Evolutionary conservation across 2,113 vertebrate genomes (phyloP), one percentile per base, ranked within the genome.

Genomic region (Ia io): DNA sequence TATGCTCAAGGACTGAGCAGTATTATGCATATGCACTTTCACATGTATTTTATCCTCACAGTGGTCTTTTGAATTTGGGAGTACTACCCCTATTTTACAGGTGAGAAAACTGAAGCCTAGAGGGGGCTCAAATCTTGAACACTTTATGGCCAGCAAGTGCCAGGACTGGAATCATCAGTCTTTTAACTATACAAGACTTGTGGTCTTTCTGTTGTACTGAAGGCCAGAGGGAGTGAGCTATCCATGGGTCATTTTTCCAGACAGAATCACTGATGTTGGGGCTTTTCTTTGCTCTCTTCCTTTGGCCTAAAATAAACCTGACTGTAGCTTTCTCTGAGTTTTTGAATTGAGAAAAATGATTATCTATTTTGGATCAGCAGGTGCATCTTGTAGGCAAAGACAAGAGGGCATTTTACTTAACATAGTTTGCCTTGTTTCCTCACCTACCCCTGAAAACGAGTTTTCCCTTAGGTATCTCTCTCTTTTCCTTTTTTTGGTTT

Each of bases 291-390:
- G 32, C 13, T 84, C 4, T 95, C 40, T 95, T 70, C 44, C 18
- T 77, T 56, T 92, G 71, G 53, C 73, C 25, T 93, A 70, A 84
- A 76, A 90, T 59, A 73, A 44, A 61, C 22, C 44, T 42, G 49
- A 78, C 25, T 51, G 13, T 13, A 76, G 37, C 56, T 65, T 32
- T 91, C 42, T 65, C 10, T 83, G 17, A 86, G 56, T 69, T 78
- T 96, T 89, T 93, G 44, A 89, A 84, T 13, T 53, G 82, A 69
- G 70, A 78, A 51, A 91, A 88, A 65, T 18, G 11, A 59, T 91
- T 42, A 70, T 93, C 49, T 94, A 25, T 87, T 94, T 95, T 93
- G 49, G 20, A 89, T 96, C 25, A 83, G 70, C 69, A 69, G 78
- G 82, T 93, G 80, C 22, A 85, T 70, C 32, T 25, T 51, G 35